Evolutionary conservation across 1,140 invertebrate genomes (phyloP), one percentile per base, ranked within the genome.

Genomic region (Tribolium castaneum): DNA sequence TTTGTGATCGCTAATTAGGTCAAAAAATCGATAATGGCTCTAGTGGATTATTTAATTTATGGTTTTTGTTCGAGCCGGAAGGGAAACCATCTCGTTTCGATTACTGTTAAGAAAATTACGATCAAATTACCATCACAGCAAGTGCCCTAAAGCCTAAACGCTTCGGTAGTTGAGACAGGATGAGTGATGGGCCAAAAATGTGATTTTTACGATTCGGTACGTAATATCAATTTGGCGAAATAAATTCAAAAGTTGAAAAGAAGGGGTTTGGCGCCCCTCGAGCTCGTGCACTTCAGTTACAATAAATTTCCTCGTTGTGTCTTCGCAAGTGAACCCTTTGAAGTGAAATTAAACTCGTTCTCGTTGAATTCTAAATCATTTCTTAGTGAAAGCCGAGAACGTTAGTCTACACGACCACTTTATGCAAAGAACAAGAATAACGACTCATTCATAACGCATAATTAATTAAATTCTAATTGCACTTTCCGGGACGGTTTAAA

Each of bases 391-490:
- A 79, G 77, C 74, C 79, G 75, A 72, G 70, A 78, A 71, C 79
- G 59, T 66, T 66, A 66, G 59, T 66, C 59, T 66, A 66, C 59
- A 79, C 76, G 49, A 78, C 76, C 62, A 75, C 70, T 71, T 80
- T 59, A 78, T 34, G 25, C 77, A 76, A 66, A 75, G 78, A 81
- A 78, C 78, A 66, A 76, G 80, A 79, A 77, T 77, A 79, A 75
- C 76, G 79, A 79, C 81, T 83, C 82, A 84, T 85, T 85, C 84
- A 85, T 81, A 83, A 81, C 81, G 84, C 83, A 85, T 86, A 86
- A 86, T 86, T 86, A 86, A 86, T 86, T 86, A 86, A 86, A 86
- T 84, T 85, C 82, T 85, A 86, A 86, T 86, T 86, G 85, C 84
- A 80, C 77, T 83, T 82, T 80, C 77, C 74, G 70, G 81, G 70